These are phyloP conservation scores for Thryonomys swinderianus DNA, from an alignment of 2,113 vertebrate genomes.

Conservation along the genomic window DNA sequence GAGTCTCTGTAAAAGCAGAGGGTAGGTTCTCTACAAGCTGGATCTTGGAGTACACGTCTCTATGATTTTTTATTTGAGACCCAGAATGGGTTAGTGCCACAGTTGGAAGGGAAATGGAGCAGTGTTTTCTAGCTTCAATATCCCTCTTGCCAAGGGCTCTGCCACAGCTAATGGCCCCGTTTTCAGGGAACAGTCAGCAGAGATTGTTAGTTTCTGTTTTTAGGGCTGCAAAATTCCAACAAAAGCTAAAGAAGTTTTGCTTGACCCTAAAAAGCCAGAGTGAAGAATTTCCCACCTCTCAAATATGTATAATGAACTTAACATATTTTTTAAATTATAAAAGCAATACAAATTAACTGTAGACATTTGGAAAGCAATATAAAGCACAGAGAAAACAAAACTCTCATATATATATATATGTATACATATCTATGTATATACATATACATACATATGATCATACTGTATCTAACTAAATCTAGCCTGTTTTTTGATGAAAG, in stretches of 20 bases:
- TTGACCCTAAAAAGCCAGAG: slow-evolving; percentile 27
- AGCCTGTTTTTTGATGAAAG: not conserved
- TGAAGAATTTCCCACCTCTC: slow-evolving; percentile 56
- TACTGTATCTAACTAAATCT: not conserved
- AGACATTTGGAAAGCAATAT: slow-evolving; percentile 23
- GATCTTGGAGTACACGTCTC: not conserved
- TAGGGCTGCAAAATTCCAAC: slow-evolving; percentile 16
- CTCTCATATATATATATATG: not conserved
- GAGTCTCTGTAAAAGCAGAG: not conserved
- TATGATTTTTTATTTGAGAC: not conserved
- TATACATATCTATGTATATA: not conserved
- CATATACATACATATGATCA: not conserved
- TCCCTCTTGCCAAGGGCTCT: not conserved
- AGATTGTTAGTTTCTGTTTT: slow-evolving; percentile 50
- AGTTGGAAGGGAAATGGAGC: not conserved
- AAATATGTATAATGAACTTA: slow-evolving; percentile 31
- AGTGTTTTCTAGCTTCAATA: not conserved
- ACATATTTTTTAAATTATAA: slow-evolving; percentile 32
- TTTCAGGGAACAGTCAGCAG: slow-evolving; percentile 21
- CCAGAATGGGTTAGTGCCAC: not conserved
- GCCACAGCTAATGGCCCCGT: not conserved
- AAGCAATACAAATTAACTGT: not conserved
- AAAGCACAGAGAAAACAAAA: slow-evolving; percentile 37
- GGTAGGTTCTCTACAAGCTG: not conserved
- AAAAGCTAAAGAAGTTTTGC: slow-evolving; percentile 52